Evolutionary conservation across 1,140 invertebrate genomes (phyloP).

Genomic region (Dendrolimus kikuchii): DNA sequence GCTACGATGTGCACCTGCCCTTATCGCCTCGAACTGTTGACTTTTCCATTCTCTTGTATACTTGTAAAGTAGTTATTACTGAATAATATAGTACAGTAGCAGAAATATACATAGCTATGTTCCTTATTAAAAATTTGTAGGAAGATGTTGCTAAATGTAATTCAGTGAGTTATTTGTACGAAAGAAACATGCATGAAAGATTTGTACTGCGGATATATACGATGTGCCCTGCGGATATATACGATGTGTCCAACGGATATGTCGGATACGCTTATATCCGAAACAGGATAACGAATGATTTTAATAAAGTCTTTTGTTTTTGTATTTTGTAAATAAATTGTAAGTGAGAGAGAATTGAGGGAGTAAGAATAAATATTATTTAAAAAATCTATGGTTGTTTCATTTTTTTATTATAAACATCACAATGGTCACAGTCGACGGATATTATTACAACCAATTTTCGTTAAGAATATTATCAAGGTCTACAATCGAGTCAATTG

Average conservation of each 20-base stretch:
- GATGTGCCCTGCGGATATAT: background rate
- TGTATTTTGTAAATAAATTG: conserved; percentile 66
- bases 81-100: conserved; percentile 49
- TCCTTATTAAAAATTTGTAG: conserved; percentile 50
- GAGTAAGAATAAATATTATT: conserved; percentile 59
- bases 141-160: conserved; percentile 47
- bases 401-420: background rate
- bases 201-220: conserved; percentile 12
- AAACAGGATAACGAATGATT: conserved; percentile 17
- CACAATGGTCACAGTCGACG: no score
- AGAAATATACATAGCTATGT: conserved; percentile 56
- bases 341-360: conserved; percentile 34
- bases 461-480: no score
- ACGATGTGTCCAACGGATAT: background rate
- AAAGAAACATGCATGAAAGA: conserved; percentile 8
- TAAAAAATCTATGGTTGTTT: conserved; percentile 25
- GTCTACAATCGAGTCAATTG: no score
- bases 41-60: conserved; percentile 40
- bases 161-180: conserved; percentile 41
- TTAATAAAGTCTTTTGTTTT: conserved; percentile 37
- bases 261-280: conserved; percentile 3
- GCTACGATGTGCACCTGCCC: background rate
- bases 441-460: no score
- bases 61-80: conserved; percentile 58
- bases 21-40: conserved; percentile 23